Percentiles rank a stretch among this genome's conserved stretches.
Conservation (phyloP, 2,113 vertebrate species). For the Ginglymostoma cirratum region DNA sequence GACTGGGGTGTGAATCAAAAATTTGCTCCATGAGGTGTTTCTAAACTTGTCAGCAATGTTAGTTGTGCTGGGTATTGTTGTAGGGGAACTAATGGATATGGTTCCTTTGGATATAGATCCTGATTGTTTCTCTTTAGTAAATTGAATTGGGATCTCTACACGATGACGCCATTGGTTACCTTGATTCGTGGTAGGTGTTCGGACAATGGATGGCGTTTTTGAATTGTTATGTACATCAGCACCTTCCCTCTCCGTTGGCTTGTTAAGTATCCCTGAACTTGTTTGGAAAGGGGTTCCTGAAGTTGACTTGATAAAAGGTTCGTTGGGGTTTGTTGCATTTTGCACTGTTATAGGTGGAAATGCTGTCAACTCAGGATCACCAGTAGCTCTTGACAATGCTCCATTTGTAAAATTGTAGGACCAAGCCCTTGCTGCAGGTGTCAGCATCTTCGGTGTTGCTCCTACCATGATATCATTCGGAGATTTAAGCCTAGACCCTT, state of each 20-base stretch:
- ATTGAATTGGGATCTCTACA: conserved; percentile 45
- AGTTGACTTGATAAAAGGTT: not conserved
- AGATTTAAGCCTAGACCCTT: conserved; percentile 40
- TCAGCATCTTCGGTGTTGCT: conserved; percentile 43
- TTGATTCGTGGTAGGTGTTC: conserved; percentile 40
- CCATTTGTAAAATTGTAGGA: conserved; percentile 41
- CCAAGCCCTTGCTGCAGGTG: conserved; percentile 41
- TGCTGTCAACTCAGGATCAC: conserved; percentile 47
- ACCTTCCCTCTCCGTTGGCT: conserved; percentile 35
- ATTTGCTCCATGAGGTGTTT: conserved; percentile 40
- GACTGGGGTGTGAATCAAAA: conserved; percentile 37
- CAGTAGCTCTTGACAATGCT: conserved; percentile 46
- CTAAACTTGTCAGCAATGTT: conserved; percentile 39
- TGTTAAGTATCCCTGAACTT: conserved; percentile 35
- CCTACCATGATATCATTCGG: conserved; percentile 39
- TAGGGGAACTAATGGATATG: rapidly evolving
- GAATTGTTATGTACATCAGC: conserved; percentile 46
- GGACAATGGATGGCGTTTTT: conserved; percentile 46
- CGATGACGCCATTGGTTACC: conserved; percentile 44
- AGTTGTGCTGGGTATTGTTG: conserved; percentile 40
- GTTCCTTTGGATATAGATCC: conserved; percentile 35
- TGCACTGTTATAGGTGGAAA: conserved; percentile 46
- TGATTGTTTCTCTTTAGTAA: conserved; percentile 43
- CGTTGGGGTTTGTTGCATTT: conserved; percentile 37
- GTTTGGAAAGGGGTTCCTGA: conserved; percentile 38